These are phyloP conservation scores for Brachionichthys hirsutus DNA, from an alignment of 2,113 vertebrate genomes.

Conservation along the genomic window DNA sequence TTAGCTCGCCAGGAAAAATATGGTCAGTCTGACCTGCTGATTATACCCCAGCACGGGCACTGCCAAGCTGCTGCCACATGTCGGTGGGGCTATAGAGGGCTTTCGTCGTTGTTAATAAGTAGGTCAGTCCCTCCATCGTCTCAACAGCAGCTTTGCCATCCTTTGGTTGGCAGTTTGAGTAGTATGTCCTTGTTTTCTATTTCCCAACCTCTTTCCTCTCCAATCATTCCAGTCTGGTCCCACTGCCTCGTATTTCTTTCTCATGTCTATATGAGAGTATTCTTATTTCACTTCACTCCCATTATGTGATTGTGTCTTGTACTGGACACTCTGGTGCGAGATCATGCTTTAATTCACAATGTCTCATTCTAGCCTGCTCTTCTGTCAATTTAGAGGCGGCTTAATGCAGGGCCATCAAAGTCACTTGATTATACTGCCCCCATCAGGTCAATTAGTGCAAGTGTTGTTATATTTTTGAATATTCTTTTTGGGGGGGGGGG, in stretches of 20 bases:
- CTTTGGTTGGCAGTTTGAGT: not conserved
- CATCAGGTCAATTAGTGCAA: conserved; percentile 23
- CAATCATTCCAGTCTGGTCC: not conserved
- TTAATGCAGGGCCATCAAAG: not conserved
- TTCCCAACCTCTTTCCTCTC: conserved; percentile 17
- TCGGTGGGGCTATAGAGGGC: conserved; percentile 12
- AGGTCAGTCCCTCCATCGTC: conserved; percentile 2
- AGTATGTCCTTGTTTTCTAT: not conserved
- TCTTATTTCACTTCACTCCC: not conserved
- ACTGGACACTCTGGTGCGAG: conserved; percentile 16
- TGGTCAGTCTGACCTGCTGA: conserved; percentile 29
- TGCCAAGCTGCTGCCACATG: conserved; percentile 16
- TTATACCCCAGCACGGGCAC: conserved; percentile 13
- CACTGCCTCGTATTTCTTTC: not conserved
- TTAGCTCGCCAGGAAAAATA: conserved; percentile 36
- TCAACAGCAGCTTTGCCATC: not conserved
- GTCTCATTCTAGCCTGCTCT: conserved; percentile 3
- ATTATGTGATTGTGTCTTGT: not conserved
- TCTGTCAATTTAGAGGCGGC: not conserved
- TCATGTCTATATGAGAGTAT: not conserved
- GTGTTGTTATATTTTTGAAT: not conserved
- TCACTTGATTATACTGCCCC: conserved; percentile 18
- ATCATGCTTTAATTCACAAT: conserved; percentile 9
- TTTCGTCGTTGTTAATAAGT: conserved; percentile 25
- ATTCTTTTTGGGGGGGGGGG: too few relatives aligned